Evolutionary conservation across 2,113 vertebrate genomes (phyloP).

Genomic region (rat (Rattus norvegicus)): DNA sequence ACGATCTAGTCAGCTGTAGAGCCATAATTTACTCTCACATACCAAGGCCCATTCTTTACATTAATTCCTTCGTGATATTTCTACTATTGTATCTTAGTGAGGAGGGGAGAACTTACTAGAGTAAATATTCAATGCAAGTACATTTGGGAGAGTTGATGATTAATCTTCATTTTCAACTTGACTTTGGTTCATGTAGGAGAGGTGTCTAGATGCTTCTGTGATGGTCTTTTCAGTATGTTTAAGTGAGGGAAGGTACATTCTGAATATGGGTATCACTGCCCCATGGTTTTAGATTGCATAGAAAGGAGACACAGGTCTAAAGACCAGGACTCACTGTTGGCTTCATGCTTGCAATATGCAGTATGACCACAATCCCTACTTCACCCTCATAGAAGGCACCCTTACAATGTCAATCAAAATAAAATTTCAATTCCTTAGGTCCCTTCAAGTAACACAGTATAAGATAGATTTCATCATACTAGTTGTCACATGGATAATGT

Average conservation of each 20-base stretch:
- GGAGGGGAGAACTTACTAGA: neutral
- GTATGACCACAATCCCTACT: no score
- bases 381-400: neutral
- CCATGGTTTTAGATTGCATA: neutral
- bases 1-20: neutral
- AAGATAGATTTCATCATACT: neutral
- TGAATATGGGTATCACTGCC: neutral
- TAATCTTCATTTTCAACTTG: neutral
- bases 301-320: neutral
- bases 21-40: neutral
- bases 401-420: neutral
- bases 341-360: neutral
- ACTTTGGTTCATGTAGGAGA: neutral
- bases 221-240: neutral
- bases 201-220: neutral
- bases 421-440: neutral
- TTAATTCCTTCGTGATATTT: neutral
- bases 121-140: neutral
- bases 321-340: no score
- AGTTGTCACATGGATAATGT: neutral
- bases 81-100: neutral
- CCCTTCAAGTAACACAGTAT: neutral
- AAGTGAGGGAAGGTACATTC: neutral
- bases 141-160: neutral
- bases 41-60: neutral